Evolutionary conservation across 2,888 invertebrate species (phyloP), one percentile per base, ranked within the genome.

Genomic region (Hydrotaea cyrtoneurina): DNA sequence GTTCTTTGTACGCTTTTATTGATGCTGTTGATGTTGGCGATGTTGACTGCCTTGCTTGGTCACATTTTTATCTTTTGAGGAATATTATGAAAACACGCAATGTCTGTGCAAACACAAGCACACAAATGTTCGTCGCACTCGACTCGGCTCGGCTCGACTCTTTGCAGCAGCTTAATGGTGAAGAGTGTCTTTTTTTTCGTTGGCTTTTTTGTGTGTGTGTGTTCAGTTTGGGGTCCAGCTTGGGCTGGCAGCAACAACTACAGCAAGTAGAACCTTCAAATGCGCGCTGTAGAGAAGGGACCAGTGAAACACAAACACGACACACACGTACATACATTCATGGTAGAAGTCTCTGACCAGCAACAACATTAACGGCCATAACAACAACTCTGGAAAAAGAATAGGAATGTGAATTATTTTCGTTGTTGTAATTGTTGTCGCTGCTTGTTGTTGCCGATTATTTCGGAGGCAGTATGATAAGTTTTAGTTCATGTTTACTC

Each of bases 71-170:
- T 91, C 89, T 90, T 89, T 91, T 91, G 90, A 91, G 88, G 90
- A 91, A 91, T 92, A 91, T 91, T 91, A 91, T 90, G 90, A 90
- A 91, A 91, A 90, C 92, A 92, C 92, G 92, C 92, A 92, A 91
- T 88, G 91, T 89, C 90, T 89, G 88, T 86, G 81, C 86, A 69
- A 78, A 74, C 87, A 88, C 85, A 77, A 39, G 46, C 84, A 83
- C 76, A 85, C 80, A 76, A 69, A 69, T 69, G 46, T 69, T 31
- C 31, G 62, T 17, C 62, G 62, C 62, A 50, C 46, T 71, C 50
- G 43, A 23, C 23, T n/a, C n/a, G n/a, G n/a, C n/a, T n/a, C n/a
- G n/a, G n/a, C n/a, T n/a, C n/a, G 71, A 17, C n/a, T 71, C 71
- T 50, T 71, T 26, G 50, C 53, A 23, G 62, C 73, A 71, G 72